Percentiles rank a stretch among this genome's conserved stretches.
Conservation (phyloP, 2,797 vertebrate genomes). For the Helostoma temminkii region DNA sequence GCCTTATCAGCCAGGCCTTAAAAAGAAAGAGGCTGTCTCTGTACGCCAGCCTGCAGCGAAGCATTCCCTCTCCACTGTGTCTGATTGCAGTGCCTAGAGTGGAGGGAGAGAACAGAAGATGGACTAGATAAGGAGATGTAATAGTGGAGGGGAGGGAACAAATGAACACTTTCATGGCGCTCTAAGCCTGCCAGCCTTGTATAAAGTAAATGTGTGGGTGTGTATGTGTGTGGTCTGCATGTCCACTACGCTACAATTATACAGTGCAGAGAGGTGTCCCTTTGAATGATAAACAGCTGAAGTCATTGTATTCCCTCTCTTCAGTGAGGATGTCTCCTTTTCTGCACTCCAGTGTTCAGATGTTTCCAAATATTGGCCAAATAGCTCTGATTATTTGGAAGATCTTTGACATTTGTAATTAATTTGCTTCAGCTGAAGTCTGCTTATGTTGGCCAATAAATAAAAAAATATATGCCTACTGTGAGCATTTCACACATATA, state of each 20-base stretch:
- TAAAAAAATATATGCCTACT: too few species aligned
- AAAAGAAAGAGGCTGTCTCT: slow-evolving; percentile 49
- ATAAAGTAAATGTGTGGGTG: background rate
- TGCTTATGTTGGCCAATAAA: too few species aligned
- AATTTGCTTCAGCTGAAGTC: too few species aligned
- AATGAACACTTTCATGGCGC: slow-evolving; percentile 59
- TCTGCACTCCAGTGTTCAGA: too few species aligned
- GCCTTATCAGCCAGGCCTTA: slow-evolving; percentile 70
- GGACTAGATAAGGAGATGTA: slow-evolving; percentile 65
- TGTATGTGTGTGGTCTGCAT: slow-evolving; percentile 11
- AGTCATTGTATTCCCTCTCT: too few species aligned
- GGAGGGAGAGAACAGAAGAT: slow-evolving; percentile 52
- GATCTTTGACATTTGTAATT: too few species aligned
- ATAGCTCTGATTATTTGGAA: too few species aligned
- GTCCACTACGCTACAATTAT: slow-evolving; percentile 25
- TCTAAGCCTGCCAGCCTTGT: slow-evolving; percentile 20
- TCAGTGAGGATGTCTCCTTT: too few species aligned
- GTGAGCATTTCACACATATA: too few species aligned
- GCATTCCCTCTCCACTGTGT: slow-evolving; percentile 38
- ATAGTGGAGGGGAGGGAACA: slow-evolving; percentile 47
- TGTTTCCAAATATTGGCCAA: too few species aligned
- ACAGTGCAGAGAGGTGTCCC: slow-evolving; percentile 5
- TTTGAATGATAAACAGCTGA: too few species aligned
- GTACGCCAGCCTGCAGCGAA: slow-evolving; percentile 31
- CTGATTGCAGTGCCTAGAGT: slow-evolving; percentile 60